These are phyloP conservation scores for Darevskia mixta DNA, from an alignment of 2,797 vertebrate species.

Conservation along the genomic window DNA sequence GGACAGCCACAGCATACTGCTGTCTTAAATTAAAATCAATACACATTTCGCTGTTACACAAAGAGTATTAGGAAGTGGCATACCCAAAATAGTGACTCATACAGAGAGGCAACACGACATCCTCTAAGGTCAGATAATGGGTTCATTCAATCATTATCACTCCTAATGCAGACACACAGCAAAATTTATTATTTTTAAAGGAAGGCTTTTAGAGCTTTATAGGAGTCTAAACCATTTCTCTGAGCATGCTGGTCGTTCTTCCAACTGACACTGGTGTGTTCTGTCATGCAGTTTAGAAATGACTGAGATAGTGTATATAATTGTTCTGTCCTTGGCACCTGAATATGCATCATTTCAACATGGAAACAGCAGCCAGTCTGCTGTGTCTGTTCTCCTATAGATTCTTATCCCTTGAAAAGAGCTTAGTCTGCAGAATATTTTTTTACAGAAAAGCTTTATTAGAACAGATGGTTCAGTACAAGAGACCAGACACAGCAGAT, in stretches of 20 bases:
- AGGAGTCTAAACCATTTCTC: not conserved
- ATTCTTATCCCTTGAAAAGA: not conserved
- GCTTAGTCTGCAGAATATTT: not conserved
- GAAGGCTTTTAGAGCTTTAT: not conserved
- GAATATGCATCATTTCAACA: not conserved
- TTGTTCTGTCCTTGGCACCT: not conserved
- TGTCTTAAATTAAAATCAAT: not conserved
- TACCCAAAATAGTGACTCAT: not conserved
- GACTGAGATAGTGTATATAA: not conserved
- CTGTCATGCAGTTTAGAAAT: not conserved
- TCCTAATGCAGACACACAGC: not conserved
- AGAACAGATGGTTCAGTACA: not conserved
- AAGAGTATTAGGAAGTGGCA: not conserved
- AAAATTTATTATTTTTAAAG: not conserved
- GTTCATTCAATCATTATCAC: not conserved
- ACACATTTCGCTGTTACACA: not conserved
- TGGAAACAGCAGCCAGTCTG: not conserved
- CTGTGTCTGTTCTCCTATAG: not conserved
- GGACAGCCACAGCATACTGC: not conserved
- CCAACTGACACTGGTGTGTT: not conserved
- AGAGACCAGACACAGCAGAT: not conserved
- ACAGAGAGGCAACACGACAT: not conserved
- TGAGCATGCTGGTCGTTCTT: not conserved
- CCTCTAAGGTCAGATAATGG: not conserved
- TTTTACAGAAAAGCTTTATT: constrained; percentile 1